Percentiles rank a stretch among this genome's conserved stretches.
Conservation (phyloP, 2,797 vertebrate genomes). For the Natrix natrix region DNA sequence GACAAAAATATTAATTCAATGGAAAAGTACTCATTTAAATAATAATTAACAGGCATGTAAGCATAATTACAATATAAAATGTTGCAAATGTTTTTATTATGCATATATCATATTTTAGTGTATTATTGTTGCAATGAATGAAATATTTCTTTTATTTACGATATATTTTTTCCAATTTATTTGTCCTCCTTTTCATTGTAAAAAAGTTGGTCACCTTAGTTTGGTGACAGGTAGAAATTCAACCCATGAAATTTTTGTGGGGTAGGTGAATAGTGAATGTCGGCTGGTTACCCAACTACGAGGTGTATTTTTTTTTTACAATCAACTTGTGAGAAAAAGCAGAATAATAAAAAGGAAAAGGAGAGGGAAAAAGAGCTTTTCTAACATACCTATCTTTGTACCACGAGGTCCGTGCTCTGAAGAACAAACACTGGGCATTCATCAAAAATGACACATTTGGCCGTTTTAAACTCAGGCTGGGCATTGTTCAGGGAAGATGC, state of each 20-base stretch:
- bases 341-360: neutral
- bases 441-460: neutral
- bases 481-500: neutral
- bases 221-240: neutral
- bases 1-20: no score
- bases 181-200: no score
- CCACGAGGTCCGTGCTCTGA: accelerated
- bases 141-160: no score
- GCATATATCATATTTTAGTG: no score
- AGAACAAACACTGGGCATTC: neutral
- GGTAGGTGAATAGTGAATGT: neutral
- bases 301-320: neutral
- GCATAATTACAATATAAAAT: no score
- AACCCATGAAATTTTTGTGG: neutral
- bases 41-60: no score
- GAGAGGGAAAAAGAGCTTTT: neutral
- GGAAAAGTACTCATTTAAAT: no score
- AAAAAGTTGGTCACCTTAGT: no score
- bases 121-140: no score
- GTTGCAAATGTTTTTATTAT: no score
- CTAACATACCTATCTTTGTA: neutral
- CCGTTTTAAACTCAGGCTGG: neutral
- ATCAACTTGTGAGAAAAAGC: neutral
- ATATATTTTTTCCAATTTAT: no score
- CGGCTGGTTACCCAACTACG: neutral